These are phyloP conservation scores for Gibbula magus DNA, from an alignment of 2,888 invertebrate genomes.

Conservation along the genomic window DNA sequence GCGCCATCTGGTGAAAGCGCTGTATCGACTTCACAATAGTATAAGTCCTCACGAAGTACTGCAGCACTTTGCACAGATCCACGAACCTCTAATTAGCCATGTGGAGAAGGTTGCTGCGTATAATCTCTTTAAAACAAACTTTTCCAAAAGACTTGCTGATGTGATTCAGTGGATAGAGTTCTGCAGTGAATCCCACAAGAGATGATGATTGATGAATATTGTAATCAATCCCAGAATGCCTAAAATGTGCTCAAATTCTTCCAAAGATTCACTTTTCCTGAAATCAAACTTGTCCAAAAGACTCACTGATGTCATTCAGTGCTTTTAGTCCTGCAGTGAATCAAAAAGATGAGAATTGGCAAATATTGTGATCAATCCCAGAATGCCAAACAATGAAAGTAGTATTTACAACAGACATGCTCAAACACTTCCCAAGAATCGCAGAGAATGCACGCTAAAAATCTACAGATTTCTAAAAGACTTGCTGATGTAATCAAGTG, in stretches of 20 bases:
- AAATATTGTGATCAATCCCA: too few species aligned
- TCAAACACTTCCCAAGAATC: too few species aligned
- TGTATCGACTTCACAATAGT: conserved; percentile 42
- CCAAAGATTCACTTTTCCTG: too few species aligned
- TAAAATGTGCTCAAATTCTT: too few species aligned
- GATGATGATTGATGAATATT: background rate
- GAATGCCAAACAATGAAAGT: too few species aligned
- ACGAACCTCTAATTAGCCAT: conserved; percentile 50
- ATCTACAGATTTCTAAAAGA: conserved; percentile 42
- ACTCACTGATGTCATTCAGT: too few species aligned
- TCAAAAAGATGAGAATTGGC: too few species aligned
- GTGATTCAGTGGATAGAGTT: conserved; percentile 52
- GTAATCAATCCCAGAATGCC: too few species aligned
- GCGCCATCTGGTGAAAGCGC: conserved; percentile 54
- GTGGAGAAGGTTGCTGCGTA: conserved; percentile 48
- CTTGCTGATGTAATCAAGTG: conserved; percentile 43
- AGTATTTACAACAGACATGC: too few species aligned
- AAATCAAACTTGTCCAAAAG: too few species aligned
- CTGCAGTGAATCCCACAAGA: background rate
- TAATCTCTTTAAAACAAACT: conserved; percentile 45
- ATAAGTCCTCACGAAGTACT: conserved; percentile 50
- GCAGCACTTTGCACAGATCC: conserved; percentile 46
- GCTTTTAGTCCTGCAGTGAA: too few species aligned
- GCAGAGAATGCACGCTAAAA: too few species aligned
- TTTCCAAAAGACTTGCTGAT: conserved; percentile 50